These are phyloP conservation scores for Micoletzkya japonica DNA, from an alignment of 2,888 invertebrate genomes.

Conservation along the genomic window DNA sequence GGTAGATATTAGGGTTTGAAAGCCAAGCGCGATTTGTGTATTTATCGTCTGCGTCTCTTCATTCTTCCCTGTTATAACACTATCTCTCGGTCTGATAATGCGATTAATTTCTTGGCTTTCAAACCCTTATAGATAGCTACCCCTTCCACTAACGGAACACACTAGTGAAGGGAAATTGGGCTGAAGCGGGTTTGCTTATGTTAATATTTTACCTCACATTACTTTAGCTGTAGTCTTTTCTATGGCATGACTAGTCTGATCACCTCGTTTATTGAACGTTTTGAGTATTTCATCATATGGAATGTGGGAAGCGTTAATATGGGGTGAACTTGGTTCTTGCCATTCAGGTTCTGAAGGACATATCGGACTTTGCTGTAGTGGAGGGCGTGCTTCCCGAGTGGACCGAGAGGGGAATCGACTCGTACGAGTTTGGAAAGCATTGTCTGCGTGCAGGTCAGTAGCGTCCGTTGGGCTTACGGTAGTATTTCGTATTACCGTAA, in stretches of 20 bases:
- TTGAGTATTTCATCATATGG: too few relatives aligned
- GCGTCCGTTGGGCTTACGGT: constrained; percentile 70
- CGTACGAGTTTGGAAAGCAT: constrained; percentile 65
- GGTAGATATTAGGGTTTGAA: neutral
- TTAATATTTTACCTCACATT: too few relatives aligned
- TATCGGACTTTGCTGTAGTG: constrained; percentile 50
- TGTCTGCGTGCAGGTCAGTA: constrained; percentile 81
- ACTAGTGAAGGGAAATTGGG: neutral
- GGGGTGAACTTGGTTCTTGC: neutral
- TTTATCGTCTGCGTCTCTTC: too few relatives aligned
- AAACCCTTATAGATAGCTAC: constrained; percentile 27
- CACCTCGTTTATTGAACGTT: neutral
- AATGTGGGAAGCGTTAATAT: too few relatives aligned
- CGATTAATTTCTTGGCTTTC: constrained; percentile 39
- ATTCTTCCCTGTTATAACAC: too few relatives aligned
- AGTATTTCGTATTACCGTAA: neutral
- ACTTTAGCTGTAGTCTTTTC: too few relatives aligned
- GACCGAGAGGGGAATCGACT: constrained; percentile 66
- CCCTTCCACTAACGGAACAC: neutral
- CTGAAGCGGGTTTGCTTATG: too few relatives aligned
- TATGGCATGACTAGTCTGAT: neutral
- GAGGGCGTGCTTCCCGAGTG: constrained; percentile 67
- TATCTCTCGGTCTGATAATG: too few relatives aligned
- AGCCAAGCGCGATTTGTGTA: neutral
- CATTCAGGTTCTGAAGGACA: constrained; percentile 20